Evolutionary conservation across 1,140 invertebrate genomes (phyloP), one percentile per base, ranked within the genome.

Genomic region (Adelges cooleyi): DNA sequence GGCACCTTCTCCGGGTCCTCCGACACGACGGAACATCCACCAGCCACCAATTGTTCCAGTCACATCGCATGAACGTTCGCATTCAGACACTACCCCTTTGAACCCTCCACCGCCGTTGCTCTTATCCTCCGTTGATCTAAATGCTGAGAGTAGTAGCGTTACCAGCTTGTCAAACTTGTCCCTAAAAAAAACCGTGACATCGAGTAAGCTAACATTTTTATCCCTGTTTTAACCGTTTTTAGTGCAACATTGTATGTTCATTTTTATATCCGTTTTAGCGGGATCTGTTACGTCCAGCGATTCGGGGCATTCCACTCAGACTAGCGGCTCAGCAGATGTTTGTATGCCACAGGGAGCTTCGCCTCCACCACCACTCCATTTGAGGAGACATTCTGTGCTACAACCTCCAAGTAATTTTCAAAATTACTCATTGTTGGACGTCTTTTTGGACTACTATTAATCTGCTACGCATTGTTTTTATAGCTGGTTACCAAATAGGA

Each of bases 121-220:
- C 1, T 67, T 88, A 66, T 86, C 88, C 2, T 87, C 88, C 15
- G 91, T 96, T 17, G 89, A 94, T 74, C 80, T 97, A 44, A 93
- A 88, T 65, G 89, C 90, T 11, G 94, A 97, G 76, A 94, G 90
- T 74, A 95, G 92, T 74, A 94, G 90, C 75, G 93, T 96, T 53
- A 93, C 92, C 27, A 92, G 89, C 69, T 81, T 95, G 68, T 89
- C 89, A 71, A 91, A 91, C 78, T 80, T 93, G 73, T 90, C 90
- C 48, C 75, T 92, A 68, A 79, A 90, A 68, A 94, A 95, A 79
- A 91, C 89, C 38, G 76, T 86, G 70, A 87, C 85, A 54, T 88
- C 86, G 72, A 88, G 88, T 90, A 75, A 79, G 82, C 78, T 29
- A 50, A 50, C 5, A 33, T 33, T 33, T 33, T 33, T 33, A n/a